phyloP scores from a whole-genome alignment of 2,888 invertebrate genomes.

The Gerris lacustris region DNA sequence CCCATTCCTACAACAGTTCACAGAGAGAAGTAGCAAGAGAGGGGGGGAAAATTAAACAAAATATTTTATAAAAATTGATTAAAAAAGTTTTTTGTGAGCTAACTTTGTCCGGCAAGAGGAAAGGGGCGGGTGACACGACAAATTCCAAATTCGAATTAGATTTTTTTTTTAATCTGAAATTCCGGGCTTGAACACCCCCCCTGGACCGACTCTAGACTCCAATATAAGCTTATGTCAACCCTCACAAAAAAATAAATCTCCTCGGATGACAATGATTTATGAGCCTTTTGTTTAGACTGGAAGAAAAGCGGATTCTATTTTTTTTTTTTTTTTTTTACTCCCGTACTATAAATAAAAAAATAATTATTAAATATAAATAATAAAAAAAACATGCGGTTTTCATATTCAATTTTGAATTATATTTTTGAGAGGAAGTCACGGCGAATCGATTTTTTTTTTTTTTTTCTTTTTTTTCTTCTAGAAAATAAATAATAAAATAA shows the following conservation, averaged over 20 bases:
- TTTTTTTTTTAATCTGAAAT: background rate
- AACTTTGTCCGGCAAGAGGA: background rate
- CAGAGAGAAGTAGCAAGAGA: too few relatives aligned
- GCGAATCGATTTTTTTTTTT: too few relatives aligned
- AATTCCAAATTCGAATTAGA: constrained; percentile 3
- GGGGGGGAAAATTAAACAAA: background rate
- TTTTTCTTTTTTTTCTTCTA: too few relatives aligned
- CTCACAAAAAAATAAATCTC: background rate
- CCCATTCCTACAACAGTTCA: background rate
- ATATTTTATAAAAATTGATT: constrained; percentile 3
- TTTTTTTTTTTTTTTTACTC: too few relatives aligned
- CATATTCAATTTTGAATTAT: too few relatives aligned
- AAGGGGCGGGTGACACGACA: background rate
- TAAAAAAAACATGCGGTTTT: too few relatives aligned
- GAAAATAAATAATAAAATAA: too few relatives aligned
- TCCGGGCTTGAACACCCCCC: background rate
- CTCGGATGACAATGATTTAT: constrained; percentile 3
- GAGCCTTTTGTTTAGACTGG: background rate
- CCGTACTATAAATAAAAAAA: too few relatives aligned
- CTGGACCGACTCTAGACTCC: background rate
- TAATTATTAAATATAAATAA: too few relatives aligned
- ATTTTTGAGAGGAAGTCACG: too few relatives aligned
- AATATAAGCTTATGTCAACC: constrained; percentile 3
- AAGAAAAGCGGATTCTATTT: too few relatives aligned
- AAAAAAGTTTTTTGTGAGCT: background rate